A percentile compares a stretch with the other conserved stretches of the same genome.
phyloP scores from a whole-genome alignment of 2,888 invertebrate species.

The Lamellibrachia columna region DNA sequence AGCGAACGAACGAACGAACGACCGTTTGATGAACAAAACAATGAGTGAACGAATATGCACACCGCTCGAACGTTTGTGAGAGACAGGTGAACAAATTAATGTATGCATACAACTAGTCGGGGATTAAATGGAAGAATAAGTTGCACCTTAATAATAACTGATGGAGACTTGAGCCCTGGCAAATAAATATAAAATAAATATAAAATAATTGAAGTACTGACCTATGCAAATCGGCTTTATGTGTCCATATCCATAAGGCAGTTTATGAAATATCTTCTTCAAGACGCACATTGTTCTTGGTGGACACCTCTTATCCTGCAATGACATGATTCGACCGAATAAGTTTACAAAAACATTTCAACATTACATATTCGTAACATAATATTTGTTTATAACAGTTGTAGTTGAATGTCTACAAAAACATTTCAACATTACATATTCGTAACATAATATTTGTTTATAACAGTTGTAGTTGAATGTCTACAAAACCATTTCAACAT shows the following conservation, averaged over 20 bases:
- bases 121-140: no score
- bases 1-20: neutral
- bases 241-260: neutral
- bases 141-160: neutral
- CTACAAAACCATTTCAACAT: no score
- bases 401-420: neutral
- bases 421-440: no score
- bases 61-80: no score
- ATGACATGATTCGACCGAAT: neutral
- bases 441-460: no score
- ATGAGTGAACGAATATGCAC: neutral
- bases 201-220: neutral
- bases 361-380: no score
- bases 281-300: neutral
- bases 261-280: neutral
- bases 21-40: neutral
- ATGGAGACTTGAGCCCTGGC: neutral
- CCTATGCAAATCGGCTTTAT: neutral
- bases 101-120: no score
- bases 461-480: no score
- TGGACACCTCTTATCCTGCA: neutral
- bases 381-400: no score
- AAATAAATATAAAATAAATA: neutral
- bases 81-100: no score
- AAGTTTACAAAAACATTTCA: neutral